Base-by-base conservation (phyloP, 1,140 invertebrate species). In the Eufriesea mexicana region DNA sequence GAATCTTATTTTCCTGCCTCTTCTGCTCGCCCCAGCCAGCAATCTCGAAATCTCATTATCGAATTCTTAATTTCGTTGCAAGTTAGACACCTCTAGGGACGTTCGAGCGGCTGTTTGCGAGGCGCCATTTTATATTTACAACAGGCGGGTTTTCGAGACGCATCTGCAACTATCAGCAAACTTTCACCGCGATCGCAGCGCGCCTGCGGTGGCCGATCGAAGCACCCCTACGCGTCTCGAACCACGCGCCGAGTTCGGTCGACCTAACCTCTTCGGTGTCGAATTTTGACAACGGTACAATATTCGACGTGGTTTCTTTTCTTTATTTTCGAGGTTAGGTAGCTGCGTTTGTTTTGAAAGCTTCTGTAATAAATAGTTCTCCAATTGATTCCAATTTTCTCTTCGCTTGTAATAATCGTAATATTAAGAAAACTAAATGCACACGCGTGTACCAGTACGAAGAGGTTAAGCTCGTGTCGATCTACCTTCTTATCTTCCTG, bases 141-240 rank as follows among this genome's bases (percentile, higher is more conserved):
- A 55, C 59, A n/a, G 35, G 71, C 76, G 42, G 14, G 20, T 23
- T 64, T 55, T 70, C 55, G 25, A n/a, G n/a, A 1, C 28, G 16
- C 67, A 18, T 72, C 49, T 47, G 59, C 49, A 57, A 62, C 68
- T 83, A 85, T 83, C 59, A 57, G 4, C 42, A 55, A 71, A 86
- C 71, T 66, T 84, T 64, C 23, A 42, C 14, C 28, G 42, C 23
- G 75, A 49, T 51, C 42, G n/a, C 55, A 49, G 55, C 25, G 54
- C 28, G 73, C 82, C 54, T 83, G 68, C 55, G 25, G 42, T 73
- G 54, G 59, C 49, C 85, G 73, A 86, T 86, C 78, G 78, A 83
- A 82, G 47, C 85, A 84, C 76, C 51, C 75, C 47, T 20, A 49
- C 70, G 73, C 55, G 68, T 73, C 42, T 73, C 61, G 78, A 68